phyloP scores from a whole-genome alignment of 2,797 vertebrate genomes.

The Melopsittacus undulatus region DNA sequence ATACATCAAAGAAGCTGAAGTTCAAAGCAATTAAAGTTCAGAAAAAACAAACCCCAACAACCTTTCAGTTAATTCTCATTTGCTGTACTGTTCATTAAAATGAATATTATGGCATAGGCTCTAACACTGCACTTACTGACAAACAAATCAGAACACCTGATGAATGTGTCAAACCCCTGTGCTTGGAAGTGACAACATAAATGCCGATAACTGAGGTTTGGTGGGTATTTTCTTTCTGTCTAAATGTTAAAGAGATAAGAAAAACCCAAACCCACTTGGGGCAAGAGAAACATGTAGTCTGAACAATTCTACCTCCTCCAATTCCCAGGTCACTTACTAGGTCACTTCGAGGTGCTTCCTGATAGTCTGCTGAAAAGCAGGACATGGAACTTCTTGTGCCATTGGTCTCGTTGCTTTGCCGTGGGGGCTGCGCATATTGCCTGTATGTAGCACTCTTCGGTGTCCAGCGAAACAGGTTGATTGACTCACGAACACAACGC shows the following conservation, averaged over 20 bases:
- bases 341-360: slow-evolving; percentile 87
- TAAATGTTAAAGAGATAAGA: background rate
- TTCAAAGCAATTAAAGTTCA: slow-evolving; percentile 1
- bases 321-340: slow-evolving; percentile 78
- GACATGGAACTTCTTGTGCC: slow-evolving; percentile 72
- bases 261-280: background rate
- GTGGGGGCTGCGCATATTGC: slow-evolving; percentile 90
- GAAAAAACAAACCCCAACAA: background rate
- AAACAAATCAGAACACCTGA: background rate
- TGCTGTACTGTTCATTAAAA: background rate
- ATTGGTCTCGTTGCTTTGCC: slow-evolving; percentile 71
- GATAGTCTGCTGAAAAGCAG: slow-evolving; percentile 86
- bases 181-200: background rate
- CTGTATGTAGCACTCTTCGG: slow-evolving; percentile 94
- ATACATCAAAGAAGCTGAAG: slow-evolving; percentile 42
- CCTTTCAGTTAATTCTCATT: background rate
- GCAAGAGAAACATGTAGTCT: background rate
- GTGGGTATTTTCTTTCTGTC: background rate
- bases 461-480: slow-evolving; percentile 95
- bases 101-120: background rate
- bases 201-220: background rate
- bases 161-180: background rate
- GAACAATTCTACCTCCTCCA: background rate
- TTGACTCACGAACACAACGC: slow-evolving; percentile 95
- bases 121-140: background rate